Evolutionary conservation across 2,888 invertebrate genomes (phyloP).

Genomic region (Cosmopolites sordidus): DNA sequence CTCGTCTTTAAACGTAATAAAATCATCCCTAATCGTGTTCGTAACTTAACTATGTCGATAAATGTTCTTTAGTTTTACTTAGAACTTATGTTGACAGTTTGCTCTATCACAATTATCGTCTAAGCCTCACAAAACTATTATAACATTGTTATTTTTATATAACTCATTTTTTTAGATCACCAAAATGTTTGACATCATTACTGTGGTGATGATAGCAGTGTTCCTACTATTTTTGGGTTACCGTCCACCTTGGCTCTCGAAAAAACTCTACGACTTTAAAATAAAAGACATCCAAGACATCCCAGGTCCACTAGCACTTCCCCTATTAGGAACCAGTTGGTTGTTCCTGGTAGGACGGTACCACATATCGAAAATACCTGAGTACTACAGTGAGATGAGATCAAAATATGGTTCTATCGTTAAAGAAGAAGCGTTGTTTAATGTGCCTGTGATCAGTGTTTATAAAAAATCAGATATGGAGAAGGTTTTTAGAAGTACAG

Average conservation of each 20-base stretch:
- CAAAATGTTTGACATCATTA: not conserved
- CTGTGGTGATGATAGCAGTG: slow-evolving; percentile 30
- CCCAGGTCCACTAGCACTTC: slow-evolving; percentile 71
- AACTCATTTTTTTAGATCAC: too few species aligned
- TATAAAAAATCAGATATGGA: slow-evolving; percentile 70
- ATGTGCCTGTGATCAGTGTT: slow-evolving; percentile 68
- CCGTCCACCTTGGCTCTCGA: slow-evolving; percentile 41
- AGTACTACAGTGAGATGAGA: slow-evolving; percentile 73
- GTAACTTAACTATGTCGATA: too few species aligned
- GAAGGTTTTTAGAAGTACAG: slow-evolving; percentile 66
- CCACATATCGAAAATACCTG: slow-evolving; percentile 69
- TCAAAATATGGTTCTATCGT: slow-evolving; percentile 70
- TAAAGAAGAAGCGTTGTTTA: slow-evolving; percentile 71
- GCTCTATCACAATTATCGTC: too few species aligned
- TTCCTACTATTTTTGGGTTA: slow-evolving; percentile 39
- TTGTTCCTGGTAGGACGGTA: slow-evolving; percentile 60
- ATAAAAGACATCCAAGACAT: slow-evolving; percentile 47
- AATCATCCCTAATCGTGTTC: too few species aligned
- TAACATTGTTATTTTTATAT: too few species aligned
- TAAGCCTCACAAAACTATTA: too few species aligned
- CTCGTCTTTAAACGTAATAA: too few species aligned
- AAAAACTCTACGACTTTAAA: slow-evolving; percentile 22
- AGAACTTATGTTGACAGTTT: too few species aligned
- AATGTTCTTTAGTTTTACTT: too few species aligned
- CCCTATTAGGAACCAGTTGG: slow-evolving; percentile 77